Percentiles rank a stretch among this genome's conserved stretches.
These are phyloP conservation scores for Poecilia picta DNA, from an alignment of 2,797 vertebrate genomes.

Conservation along the genomic window DNA sequence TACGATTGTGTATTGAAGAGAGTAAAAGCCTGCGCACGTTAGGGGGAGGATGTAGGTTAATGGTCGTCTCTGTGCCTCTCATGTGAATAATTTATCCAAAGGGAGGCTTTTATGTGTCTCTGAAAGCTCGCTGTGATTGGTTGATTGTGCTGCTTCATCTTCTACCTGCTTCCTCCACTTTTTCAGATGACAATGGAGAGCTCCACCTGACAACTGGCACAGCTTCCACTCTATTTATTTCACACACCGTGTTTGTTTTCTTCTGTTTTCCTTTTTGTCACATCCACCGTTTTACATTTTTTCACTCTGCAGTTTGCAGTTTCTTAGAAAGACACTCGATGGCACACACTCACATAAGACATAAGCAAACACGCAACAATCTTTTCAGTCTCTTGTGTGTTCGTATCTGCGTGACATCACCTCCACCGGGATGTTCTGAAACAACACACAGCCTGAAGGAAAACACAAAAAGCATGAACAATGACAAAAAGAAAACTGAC, in stretches of 20 bases:
- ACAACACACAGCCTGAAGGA: conserved; percentile 99
- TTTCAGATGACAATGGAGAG: conserved; percentile 36
- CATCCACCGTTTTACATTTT: conserved; percentile 23
- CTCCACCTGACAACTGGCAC: conserved; percentile 24
- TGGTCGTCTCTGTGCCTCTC: conserved; percentile 59
- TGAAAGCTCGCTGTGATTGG: conserved; percentile 64
- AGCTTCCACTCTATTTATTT: conserved; percentile 13
- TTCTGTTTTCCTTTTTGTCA: conserved; percentile 26
- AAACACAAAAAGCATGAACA: conserved; percentile 85
- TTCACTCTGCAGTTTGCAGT: background rate
- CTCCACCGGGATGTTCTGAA: conserved; percentile 97
- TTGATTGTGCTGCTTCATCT: conserved; percentile 33
- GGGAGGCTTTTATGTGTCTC: conserved; percentile 66
- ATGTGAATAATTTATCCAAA: conserved; percentile 78
- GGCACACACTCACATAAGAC: background rate
- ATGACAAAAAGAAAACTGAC: conserved; percentile 81
- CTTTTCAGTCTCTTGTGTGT: conserved; percentile 61
- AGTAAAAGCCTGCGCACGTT: conserved; percentile 27
- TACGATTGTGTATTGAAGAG: conserved; percentile 5
- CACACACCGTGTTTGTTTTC: background rate
- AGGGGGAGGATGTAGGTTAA: conserved; percentile 73
- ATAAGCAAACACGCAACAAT: conserved; percentile 19
- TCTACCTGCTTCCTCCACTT: conserved; percentile 50
- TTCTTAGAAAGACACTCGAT: background rate
- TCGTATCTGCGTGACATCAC: conserved; percentile 85